Base-by-base conservation (phyloP, 2,113 vertebrate genomes). In the Anhinga anhinga region DNA sequence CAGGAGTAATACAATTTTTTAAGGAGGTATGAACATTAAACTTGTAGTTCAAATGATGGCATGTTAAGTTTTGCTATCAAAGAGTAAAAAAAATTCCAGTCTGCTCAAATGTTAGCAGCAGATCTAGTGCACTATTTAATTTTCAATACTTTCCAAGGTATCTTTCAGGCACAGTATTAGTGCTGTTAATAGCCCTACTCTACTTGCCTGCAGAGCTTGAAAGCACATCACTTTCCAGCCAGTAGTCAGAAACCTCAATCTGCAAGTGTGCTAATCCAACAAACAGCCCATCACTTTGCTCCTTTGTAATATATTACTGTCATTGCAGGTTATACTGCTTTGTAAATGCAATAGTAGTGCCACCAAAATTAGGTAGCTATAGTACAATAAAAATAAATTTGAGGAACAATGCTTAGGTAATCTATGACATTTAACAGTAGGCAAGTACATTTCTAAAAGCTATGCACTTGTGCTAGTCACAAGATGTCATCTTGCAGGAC, bases 311-410 rank as follows among this genome's bases (percentile, higher is more conserved):
- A 17, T 11, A 55, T 30, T 30, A 11, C 8, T 73, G 29, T 45
- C 13, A 63, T 2, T 63, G 18, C 63, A 81, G 10, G 9, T 69
- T 63, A 59, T 19, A 40, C 18, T 82, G n/a, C 47, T 69, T 17
- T 49, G 40, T 32, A 88, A 93, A 50, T 0, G 0, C 15, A 56
- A 11, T 2, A 27, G 42, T 11, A 56, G 22, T 19, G 5, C 11
- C 44, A 82, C 34, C 6, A 90, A 81, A 67, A 67, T 38, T 32
- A 81, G 11, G 25, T 8, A 34, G 19, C 17, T 71, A 10, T 6
- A 49, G 30, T 63, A 59, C 32, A 82, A 11, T 19, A 44, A 44
- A 15, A 44, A 44, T 44, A 44, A 44, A 44, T 44, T 44, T 44
- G 42, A 44, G 42, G 42, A 44, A 44, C 42, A 44, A 44, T 44